These are phyloP conservation scores for Habrosyne pyritoides DNA, from an alignment of 2,888 invertebrate genomes.

Conservation along the genomic window DNA sequence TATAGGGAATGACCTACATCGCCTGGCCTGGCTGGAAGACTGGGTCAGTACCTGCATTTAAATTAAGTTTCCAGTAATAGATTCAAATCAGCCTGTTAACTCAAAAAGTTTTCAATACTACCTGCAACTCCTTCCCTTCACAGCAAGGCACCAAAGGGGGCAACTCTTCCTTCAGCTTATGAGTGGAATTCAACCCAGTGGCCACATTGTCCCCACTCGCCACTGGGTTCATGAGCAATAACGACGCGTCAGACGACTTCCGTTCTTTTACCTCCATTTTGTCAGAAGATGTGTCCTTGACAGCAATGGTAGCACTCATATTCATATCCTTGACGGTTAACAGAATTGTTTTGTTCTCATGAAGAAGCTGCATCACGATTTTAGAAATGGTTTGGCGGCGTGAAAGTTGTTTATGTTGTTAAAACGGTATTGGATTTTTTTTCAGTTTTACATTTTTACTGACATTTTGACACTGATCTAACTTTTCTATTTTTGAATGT, in stretches of 20 bases:
- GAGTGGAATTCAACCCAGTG: constrained; percentile 59
- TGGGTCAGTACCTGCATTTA: no score
- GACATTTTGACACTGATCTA: constrained; percentile 58
- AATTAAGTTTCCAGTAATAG: no score
- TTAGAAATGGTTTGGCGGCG: constrained; percentile 14
- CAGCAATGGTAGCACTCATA: constrained; percentile 43
- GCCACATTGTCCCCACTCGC: constrained; percentile 76
- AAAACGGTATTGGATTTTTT: constrained; percentile 26
- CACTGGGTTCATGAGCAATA: constrained; percentile 71
- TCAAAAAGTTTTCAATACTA: constrained; percentile 23
- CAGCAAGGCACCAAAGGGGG: constrained; percentile 73
- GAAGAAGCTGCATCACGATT: constrained; percentile 65
- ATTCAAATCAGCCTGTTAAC: constrained; percentile 1
- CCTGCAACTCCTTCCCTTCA: constrained; percentile 73
- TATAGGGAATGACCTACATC: not conserved
- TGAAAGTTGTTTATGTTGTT: constrained; percentile 17
- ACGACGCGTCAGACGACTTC: constrained; percentile 61
- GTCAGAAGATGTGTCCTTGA: constrained; percentile 47
- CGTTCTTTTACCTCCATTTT: constrained; percentile 68
- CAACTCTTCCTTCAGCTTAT: constrained; percentile 67
- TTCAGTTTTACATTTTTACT: constrained; percentile 59
- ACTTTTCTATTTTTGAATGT: constrained; percentile 60
- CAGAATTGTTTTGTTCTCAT: constrained; percentile 53
- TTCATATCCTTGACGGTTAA: constrained; percentile 48
- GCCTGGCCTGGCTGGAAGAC: no score